A percentile compares a stretch with the other conserved stretches of the same genome.
Conservation (phyloP, 1,140 invertebrate genomes). For the Solenopsis invicta region DNA sequence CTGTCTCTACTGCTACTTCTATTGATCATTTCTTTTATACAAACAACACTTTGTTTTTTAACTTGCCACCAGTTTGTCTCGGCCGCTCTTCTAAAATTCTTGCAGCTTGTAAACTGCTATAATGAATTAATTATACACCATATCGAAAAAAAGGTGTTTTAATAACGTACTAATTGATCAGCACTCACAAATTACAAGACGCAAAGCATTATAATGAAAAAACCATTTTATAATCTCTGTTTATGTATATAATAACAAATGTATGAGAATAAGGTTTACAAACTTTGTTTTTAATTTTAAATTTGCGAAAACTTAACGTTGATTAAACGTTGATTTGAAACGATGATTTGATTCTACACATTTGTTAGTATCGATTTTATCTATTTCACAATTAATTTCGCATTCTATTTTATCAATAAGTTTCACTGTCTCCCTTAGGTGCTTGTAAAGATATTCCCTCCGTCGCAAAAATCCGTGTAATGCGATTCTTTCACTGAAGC, state of each 20-base stretch:
- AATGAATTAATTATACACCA: constrained; percentile 4
- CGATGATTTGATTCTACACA: background rate
- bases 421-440: background rate
- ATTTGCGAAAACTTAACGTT: background rate
- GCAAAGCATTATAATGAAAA: background rate
- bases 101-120: background rate
- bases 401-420: background rate
- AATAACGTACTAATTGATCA: background rate
- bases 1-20: background rate
- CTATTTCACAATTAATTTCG: background rate
- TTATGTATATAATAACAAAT: background rate
- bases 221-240: background rate
- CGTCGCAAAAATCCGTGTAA: background rate
- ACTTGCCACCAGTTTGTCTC: background rate
- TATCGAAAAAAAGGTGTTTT: background rate
- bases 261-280: background rate
- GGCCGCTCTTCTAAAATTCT: background rate
- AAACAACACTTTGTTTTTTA: background rate
- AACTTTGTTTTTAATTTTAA: background rate
- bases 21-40: background rate
- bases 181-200: background rate
- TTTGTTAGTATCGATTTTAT: background rate
- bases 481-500: background rate
- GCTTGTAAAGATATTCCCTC: background rate
- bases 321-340: background rate